Conservation (phyloP, 2,797 vertebrate species). For the Clamator glandarius region DNA sequence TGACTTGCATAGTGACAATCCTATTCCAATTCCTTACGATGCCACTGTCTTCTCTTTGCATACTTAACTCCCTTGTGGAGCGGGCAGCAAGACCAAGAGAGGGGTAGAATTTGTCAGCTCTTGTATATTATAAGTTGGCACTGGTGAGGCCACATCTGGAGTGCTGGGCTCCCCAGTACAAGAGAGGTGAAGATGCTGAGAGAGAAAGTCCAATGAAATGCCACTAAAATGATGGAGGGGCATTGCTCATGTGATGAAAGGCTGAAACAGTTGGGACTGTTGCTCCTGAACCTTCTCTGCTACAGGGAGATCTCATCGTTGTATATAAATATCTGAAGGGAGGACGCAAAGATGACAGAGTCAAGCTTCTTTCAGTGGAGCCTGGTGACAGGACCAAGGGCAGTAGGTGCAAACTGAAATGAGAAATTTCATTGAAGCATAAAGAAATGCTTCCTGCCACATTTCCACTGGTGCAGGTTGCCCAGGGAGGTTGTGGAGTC, state of each 20-base stretch:
- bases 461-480: neutral
- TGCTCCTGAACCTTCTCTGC: neutral
- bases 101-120: neutral
- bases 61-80: neutral
- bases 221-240: neutral
- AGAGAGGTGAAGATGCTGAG: neutral
- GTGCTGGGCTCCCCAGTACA: neutral
- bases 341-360: neutral
- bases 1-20: neutral
- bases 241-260: neutral
- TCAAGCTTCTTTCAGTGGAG: neutral
- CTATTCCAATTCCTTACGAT: neutral
- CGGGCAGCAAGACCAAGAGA: neutral
- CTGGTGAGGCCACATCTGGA: neutral
- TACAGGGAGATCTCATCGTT: neutral
- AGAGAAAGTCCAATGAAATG: neutral
- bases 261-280: neutral
- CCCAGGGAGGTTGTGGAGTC: neutral
- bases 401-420: neutral
- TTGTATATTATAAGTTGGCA: neutral
- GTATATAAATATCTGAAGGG: neutral
- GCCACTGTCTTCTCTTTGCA: neutral
- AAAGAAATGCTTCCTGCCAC: neutral
- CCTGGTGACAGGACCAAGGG: neutral
- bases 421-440: neutral